Evolutionary conservation across 2,888 invertebrate genomes (phyloP).

Genomic region (Argyresthia goedartella): DNA sequence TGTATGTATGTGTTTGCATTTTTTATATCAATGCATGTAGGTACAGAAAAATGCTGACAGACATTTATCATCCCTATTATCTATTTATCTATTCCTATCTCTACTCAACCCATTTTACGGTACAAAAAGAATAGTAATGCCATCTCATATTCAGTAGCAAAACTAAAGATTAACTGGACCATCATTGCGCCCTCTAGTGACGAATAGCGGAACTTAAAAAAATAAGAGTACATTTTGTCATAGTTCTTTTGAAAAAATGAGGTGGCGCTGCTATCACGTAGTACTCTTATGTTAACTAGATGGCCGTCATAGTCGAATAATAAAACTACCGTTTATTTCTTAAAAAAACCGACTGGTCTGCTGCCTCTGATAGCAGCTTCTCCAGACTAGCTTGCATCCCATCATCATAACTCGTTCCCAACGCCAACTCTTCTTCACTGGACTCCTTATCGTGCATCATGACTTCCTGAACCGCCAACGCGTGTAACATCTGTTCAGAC

Average conservation of each 20-base stretch:
- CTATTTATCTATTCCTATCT: too few species aligned
- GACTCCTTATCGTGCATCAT: conserved; percentile 16
- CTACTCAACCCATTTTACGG: too few species aligned
- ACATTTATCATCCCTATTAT: too few species aligned
- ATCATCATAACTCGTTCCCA: too few species aligned
- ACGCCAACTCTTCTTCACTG: neutral
- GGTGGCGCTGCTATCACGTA: neutral
- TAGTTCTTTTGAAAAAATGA: neutral
- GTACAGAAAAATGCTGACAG: too few species aligned
- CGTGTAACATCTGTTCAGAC: conserved; percentile 36
- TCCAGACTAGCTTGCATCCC: neutral
- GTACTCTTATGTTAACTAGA: too few species aligned
- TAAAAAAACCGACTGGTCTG: too few species aligned
- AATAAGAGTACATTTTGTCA: neutral
- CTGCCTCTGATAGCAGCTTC: neutral
- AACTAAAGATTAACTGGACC: neutral
- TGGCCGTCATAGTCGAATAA: too few species aligned
- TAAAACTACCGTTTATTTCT: too few species aligned
- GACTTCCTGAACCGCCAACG: conserved; percentile 44
- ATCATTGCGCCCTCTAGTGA: neutral
- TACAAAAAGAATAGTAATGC: neutral
- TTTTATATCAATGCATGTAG: too few species aligned
- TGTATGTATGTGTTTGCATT: too few species aligned
- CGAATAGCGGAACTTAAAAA: neutral
- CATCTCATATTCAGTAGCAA: neutral